Base-by-base conservation (phyloP, 35 echinoderm and acorn worm species). In the Chiridota heheva region DNA sequence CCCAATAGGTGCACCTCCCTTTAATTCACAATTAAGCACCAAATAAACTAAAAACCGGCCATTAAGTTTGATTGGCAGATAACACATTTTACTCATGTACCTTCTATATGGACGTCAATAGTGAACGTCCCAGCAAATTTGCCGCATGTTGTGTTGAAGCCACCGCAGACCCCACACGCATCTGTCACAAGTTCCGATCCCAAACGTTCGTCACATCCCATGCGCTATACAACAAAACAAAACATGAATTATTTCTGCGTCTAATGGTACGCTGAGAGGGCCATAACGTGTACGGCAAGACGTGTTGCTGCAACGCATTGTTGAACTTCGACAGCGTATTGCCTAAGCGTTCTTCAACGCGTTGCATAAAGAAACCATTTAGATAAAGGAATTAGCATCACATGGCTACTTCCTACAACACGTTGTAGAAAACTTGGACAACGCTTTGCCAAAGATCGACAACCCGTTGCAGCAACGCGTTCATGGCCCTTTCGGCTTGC, bases 91-190 rank as follows among this genome's bases (percentile, higher is more conserved):
- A 40, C 7, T 51, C 28, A 67, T 43, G 31, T 61, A 92, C 90
- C 90, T 33, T 57, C 62, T 27, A 42, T 59, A 32, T 82, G 82
- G 16, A 81, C 60, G 20, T 69, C 68, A 40, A 81, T 69, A 2
- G 65, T 86, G 69, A 78, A 92, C 24, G 69, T 86, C 0, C 77
- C 66, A 20, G 58, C 48, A 20, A 92, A 77, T 16, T 67, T 47
- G 27, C 90, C 90, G 69, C 90, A 92, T 27, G 90, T 86, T 35
- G 76, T 42, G 64, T 92, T 92, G 4, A 20, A 43, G 37, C 90
- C 90, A 46, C 83, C 90, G 38, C 90, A 92, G 0, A 82, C 84
- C 58, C 90, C 89, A 48, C 90, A 92, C 18, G 41, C 30, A 44
- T 92, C 90, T 29, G 41, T 44, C 2, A 27, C 48, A 20, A 61